phyloP scores from a whole-genome alignment of 1,140 invertebrate species.

The Lucilia cuprina region DNA sequence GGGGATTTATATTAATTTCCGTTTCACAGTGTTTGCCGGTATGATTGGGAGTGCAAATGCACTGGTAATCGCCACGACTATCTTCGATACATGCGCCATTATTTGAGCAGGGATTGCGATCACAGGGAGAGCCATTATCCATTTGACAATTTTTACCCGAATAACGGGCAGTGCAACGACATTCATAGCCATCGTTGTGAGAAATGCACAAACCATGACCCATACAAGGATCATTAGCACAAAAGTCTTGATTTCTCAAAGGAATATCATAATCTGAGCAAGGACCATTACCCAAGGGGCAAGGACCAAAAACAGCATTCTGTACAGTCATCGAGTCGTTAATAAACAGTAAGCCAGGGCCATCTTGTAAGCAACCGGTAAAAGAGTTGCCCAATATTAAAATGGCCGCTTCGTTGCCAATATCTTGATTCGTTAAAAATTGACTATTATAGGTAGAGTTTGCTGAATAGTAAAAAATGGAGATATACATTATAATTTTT shows the following conservation, averaged over 20 bases:
- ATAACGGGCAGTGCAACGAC: slow-evolving; percentile 79
- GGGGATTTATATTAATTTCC: slow-evolving; percentile 71
- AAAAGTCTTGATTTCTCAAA: slow-evolving; percentile 68
- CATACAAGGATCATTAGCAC: slow-evolving; percentile 81
- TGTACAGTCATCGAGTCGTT: slow-evolving; percentile 67
- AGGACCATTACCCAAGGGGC: slow-evolving; percentile 73
- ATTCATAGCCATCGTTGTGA: slow-evolving; percentile 76
- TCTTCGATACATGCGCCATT: slow-evolving; percentile 78
- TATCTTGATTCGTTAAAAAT: slow-evolving; percentile 72
- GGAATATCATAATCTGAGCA: slow-evolving; percentile 71
- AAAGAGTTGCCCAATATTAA: slow-evolving; percentile 81
- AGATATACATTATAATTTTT: background rate
- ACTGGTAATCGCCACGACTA: slow-evolving; percentile 76
- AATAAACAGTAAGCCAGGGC: slow-evolving; percentile 81
- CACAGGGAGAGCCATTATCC: slow-evolving; percentile 77
- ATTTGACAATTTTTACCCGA: slow-evolving; percentile 84
- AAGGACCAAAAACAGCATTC: slow-evolving; percentile 76
- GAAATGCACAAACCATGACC: slow-evolving; percentile 80
- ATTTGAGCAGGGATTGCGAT: slow-evolving; percentile 75
- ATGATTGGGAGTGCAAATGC: slow-evolving; percentile 77
- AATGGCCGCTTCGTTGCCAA: slow-evolving; percentile 69
- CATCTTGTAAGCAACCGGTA: slow-evolving; percentile 83
- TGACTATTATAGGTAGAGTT: slow-evolving; percentile 81
- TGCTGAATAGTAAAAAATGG: slow-evolving; percentile 64
- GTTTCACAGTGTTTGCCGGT: slow-evolving; percentile 81